These are phyloP conservation scores for Temnothorax longispinosus DNA, from an alignment of 1,140 invertebrate genomes.

Conservation along the genomic window DNA sequence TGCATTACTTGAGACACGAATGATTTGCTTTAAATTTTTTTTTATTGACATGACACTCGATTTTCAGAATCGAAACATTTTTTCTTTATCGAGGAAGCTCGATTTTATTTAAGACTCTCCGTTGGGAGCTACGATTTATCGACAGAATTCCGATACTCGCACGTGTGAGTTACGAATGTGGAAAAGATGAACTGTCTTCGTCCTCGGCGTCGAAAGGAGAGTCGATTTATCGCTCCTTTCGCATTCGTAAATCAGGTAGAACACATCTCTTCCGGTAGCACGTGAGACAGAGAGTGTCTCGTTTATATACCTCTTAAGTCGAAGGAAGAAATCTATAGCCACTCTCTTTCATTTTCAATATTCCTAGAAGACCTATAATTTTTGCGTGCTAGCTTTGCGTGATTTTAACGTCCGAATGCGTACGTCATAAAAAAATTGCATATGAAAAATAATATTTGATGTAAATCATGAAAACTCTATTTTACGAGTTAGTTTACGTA, in stretches of 20 bases:
- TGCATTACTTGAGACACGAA: neutral
- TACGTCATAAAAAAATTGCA: neutral
- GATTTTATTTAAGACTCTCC: constrained; percentile 30
- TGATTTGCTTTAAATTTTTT: neutral
- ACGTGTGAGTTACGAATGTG: constrained; percentile 24
- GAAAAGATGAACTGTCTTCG: constrained; percentile 62
- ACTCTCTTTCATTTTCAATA: constrained; percentile 72
- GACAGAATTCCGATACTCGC: constrained; percentile 28
- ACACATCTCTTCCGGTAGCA: constrained; percentile 81
- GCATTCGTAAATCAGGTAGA: constrained; percentile 81
- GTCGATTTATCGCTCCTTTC: constrained; percentile 79
- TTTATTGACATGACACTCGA: neutral
- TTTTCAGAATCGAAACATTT: neutral
- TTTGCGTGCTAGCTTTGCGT: neutral
- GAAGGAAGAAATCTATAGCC: constrained; percentile 79
- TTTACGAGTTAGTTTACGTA: neutral
- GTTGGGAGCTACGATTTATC: constrained; percentile 34
- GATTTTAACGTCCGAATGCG: constrained; percentile 13
- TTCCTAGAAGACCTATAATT: constrained; percentile 53
- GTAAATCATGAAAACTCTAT: neutral
- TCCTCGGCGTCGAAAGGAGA: constrained; percentile 68
- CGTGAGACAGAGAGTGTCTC: constrained; percentile 75
- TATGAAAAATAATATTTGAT: neutral
- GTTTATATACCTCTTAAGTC: constrained; percentile 74
- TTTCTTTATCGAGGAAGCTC: neutral